Evolutionary conservation across 2,888 invertebrate species (phyloP).

Genomic region (Latheticus oryzae): DNA sequence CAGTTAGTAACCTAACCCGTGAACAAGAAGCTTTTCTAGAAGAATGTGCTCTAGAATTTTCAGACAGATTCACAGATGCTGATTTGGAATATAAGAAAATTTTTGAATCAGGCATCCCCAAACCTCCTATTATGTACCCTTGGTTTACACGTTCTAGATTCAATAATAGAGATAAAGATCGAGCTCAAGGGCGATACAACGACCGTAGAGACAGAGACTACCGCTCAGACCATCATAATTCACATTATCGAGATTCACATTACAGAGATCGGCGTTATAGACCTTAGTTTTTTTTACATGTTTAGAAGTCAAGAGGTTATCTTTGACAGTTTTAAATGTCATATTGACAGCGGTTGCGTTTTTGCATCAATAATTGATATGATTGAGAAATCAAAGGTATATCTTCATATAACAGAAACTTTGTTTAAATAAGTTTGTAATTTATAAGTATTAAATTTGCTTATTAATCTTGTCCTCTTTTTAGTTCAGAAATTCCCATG

Average conservation of each 20-base stretch:
- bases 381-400: too few species aligned
- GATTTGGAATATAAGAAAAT: constrained; percentile 63
- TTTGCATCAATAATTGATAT: too few species aligned
- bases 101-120: constrained; percentile 58
- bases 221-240: constrained; percentile 32
- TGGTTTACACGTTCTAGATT: constrained; percentile 55
- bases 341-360: too few species aligned
- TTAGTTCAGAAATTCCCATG: too few species aligned
- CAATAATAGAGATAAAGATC: constrained; percentile 35
- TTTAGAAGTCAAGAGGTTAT: too few species aligned
- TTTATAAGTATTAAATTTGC: too few species aligned
- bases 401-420: too few species aligned
- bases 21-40: constrained; percentile 64
- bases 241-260: constrained; percentile 37
- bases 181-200: constrained; percentile 35
- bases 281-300: constrained; percentile 44
- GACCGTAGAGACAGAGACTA: constrained; percentile 40
- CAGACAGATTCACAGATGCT: constrained; percentile 62
- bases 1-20: constrained; percentile 51
- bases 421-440: too few species aligned
- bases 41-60: constrained; percentile 64
- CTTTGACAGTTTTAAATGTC: too few species aligned
- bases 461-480: too few species aligned
- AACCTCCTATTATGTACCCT: constrained; percentile 64
- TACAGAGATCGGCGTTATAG: constrained; percentile 39